Evolutionary conservation across 2,113 vertebrate species (phyloP).

Genomic region (Rhagologus leucostigma): DNA sequence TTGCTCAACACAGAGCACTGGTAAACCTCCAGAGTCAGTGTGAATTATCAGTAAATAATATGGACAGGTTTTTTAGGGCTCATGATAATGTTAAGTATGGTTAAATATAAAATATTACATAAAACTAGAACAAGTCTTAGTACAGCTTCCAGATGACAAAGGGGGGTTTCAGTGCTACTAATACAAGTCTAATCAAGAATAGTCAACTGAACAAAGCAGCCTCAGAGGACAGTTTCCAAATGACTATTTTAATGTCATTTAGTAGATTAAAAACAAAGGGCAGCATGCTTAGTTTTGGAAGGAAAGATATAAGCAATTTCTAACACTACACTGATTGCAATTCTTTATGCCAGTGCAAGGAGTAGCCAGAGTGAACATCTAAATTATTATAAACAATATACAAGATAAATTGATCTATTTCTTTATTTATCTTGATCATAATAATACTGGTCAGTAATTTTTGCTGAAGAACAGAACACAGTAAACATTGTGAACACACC

Average conservation of each 20-base stretch:
- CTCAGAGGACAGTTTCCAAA: neutral
- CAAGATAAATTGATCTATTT: constrained; percentile 19
- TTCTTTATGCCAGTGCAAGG: neutral
- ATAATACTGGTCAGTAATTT: neutral
- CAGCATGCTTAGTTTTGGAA: neutral
- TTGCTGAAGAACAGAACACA: neutral
- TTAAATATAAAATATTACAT: neutral
- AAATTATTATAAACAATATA: constrained; percentile 29
- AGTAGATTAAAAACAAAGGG: constrained; percentile 32
- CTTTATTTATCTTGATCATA: constrained; percentile 12
- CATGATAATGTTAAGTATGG: neutral
- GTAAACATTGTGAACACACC: neutral
- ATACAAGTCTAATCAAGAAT: neutral
- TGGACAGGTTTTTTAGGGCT: neutral
- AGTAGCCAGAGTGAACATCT: neutral
- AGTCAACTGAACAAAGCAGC: neutral
- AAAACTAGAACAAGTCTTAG: neutral
- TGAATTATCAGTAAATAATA: neutral
- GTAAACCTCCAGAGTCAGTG: neutral
- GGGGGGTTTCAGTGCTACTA: neutral
- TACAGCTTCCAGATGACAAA: neutral
- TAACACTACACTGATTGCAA: neutral
- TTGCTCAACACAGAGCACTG: neutral
- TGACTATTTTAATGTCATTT: neutral
- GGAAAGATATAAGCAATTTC: neutral